Base-by-base conservation (phyloP, 2,797 vertebrate species). In the Falco rusticolus region DNA sequence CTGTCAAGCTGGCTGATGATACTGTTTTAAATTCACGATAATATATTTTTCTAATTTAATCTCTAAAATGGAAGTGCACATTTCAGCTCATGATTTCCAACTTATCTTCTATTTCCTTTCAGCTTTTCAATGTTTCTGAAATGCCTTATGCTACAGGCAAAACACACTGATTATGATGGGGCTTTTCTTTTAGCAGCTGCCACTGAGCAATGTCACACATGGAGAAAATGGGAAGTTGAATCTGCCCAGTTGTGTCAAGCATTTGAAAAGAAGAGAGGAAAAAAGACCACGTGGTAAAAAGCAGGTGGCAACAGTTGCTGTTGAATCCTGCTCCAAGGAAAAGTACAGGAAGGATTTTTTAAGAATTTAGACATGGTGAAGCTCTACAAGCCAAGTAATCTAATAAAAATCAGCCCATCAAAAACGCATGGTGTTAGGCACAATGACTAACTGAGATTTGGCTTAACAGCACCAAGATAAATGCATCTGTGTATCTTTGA, bases 101-200 rank as follows among this genome's bases (percentile, higher is more conserved):
- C 76, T 97, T 96, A 96, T 95, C 96, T 95, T 82, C 89, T 84
- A 90, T 94, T 96, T 96, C 94, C 93, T 94, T 93, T 96, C 95
- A 94, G 96, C 96, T 95, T 96, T 96, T 96, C 96, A 95, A 28
- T 94, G 93, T 94, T 96, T 96, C 95, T 72, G 83, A 96, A 97
- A 96, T 97, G 96, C 87, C 96, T 97, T 94, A 94, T 95, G 96
- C 96, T 96, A 96, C 93, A 97, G 96, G 96, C 94, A 96, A 97
- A 97, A 97, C 96, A 97, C 74, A 12, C 93, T 97, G 96, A 96
- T 97, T 96, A 95, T 78, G 94, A 95, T 91, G 91, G 94, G 94
- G 83, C 66, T 94, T 94, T 94, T 91, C 93, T 96, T 90, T 63
- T 47, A 96, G 91, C 96, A 96, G 96, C 95, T 97, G 95, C 95